Evolutionary conservation across 1,140 invertebrate species (phyloP).

Genomic region (Helicoverpa zea): DNA sequence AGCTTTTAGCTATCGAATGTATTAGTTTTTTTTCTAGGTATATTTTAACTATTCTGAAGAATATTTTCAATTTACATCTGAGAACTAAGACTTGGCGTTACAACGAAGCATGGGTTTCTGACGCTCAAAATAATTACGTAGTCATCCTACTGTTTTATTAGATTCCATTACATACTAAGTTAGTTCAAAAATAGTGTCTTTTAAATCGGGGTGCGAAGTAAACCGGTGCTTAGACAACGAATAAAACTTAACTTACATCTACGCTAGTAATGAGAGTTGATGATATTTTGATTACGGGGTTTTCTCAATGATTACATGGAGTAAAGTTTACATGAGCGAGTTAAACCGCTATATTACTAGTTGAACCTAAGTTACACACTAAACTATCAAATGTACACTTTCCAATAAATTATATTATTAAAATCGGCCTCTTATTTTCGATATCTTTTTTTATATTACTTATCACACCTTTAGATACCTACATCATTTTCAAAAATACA

Average conservation of each 20-base stretch:
- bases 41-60: background rate
- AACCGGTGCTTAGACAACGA: conserved; percentile 55
- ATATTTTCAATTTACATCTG: background rate
- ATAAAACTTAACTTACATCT: conserved; percentile 46
- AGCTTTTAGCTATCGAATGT: background rate
- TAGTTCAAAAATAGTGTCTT: conserved; percentile 57
- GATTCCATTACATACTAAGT: conserved; percentile 34
- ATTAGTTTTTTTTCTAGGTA: background rate
- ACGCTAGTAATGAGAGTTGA: conserved; percentile 36
- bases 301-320: conserved; percentile 30
- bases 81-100: background rate
- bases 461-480: conserved; percentile 44
- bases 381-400: conserved; percentile 46
- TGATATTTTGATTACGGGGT: conserved; percentile 37
- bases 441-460: conserved; percentile 34
- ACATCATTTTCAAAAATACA: conserved; percentile 55
- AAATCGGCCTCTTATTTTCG: conserved; percentile 42
- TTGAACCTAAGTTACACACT: conserved; percentile 38
- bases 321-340: conserved; percentile 14
- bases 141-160: conserved; percentile 4
- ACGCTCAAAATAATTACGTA: background rate
- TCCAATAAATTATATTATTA: conserved; percentile 49
- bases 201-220: conserved; percentile 58
- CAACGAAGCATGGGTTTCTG: conserved; percentile 6
- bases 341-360: conserved; percentile 21